Conservation (phyloP, 1,140 invertebrate species). For the Drosophila nigromelanica region DNA sequence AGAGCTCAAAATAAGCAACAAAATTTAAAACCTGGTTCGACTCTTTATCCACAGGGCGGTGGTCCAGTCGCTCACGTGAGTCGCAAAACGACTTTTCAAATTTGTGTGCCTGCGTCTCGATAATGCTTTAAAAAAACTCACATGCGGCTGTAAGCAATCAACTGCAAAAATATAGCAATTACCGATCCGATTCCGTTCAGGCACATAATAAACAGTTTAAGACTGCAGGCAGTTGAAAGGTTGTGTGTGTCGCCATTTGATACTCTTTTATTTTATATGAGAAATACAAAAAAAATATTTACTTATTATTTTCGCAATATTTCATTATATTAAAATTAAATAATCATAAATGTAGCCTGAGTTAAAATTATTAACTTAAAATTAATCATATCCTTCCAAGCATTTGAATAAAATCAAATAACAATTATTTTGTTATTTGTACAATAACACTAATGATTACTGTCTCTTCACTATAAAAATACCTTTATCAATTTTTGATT, state of each 20-base stretch:
- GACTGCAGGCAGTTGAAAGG: neutral
- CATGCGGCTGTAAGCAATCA: slow-evolving; percentile 36
- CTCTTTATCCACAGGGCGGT: slow-evolving; percentile 6
- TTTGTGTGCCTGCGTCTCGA: slow-evolving; percentile 30
- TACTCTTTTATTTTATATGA: slow-evolving; percentile 1
- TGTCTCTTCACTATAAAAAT: no score
- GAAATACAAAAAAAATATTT: no score
- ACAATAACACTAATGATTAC: no score
- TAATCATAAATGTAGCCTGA: no score
- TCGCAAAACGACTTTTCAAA: slow-evolving; percentile 72
- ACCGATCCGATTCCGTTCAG: slow-evolving; percentile 41
- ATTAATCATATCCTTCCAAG: no score
- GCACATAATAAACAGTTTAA: slow-evolving; percentile 34
- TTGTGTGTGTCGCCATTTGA: neutral
- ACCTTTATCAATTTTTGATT: no score
- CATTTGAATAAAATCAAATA: no score
- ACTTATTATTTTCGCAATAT: no score
- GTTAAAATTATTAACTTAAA: no score
- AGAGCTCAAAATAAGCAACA: neutral
- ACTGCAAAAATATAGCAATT: slow-evolving; percentile 55
- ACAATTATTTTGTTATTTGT: no score
- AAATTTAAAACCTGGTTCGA: slow-evolving; percentile 3
- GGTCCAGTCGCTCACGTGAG: slow-evolving; percentile 58
- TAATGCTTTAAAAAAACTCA: slow-evolving; percentile 25
- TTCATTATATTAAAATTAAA: no score